Evolutionary conservation across 1,140 invertebrate species (phyloP).

Genomic region (Euglossa dilemma): DNA sequence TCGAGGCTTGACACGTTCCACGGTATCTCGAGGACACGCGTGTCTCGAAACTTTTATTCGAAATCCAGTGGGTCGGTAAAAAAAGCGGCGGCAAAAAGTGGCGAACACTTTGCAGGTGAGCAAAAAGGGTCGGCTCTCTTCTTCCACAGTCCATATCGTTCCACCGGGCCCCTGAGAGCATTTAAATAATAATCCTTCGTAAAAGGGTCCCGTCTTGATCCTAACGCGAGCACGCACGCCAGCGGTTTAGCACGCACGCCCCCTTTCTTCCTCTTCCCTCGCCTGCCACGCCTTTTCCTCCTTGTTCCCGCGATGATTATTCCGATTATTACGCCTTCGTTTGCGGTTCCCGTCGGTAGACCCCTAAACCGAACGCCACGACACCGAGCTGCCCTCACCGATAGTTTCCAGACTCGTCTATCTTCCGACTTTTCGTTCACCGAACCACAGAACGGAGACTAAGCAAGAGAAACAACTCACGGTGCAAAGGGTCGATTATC

Average conservation of each 20-base stretch:
- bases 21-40: background rate
- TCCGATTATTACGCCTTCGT: constrained; percentile 18
- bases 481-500: no score
- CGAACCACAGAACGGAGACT: no score
- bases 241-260: constrained; percentile 17
- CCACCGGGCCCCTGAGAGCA: background rate
- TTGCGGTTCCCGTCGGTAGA: background rate
- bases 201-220: constrained; percentile 11
- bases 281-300: constrained; percentile 23
- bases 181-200: constrained; percentile 28
- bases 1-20: background rate
- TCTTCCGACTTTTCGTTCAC: no score
- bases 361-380: background rate
- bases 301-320: constrained; percentile 24
- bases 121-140: no score
- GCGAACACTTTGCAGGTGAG: background rate
- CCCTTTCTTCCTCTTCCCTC: background rate
- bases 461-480: no score
- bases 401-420: no score
- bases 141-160: background rate
- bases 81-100: background rate
- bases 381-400: background rate
- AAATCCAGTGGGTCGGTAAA: background rate
- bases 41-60: no score
- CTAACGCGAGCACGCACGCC: constrained; percentile 8